A percentile compares a stretch with the other conserved stretches of the same genome.
These are phyloP conservation scores for Ataeniobius toweri DNA, from an alignment of 2,797 vertebrate genomes.

Conservation along the genomic window DNA sequence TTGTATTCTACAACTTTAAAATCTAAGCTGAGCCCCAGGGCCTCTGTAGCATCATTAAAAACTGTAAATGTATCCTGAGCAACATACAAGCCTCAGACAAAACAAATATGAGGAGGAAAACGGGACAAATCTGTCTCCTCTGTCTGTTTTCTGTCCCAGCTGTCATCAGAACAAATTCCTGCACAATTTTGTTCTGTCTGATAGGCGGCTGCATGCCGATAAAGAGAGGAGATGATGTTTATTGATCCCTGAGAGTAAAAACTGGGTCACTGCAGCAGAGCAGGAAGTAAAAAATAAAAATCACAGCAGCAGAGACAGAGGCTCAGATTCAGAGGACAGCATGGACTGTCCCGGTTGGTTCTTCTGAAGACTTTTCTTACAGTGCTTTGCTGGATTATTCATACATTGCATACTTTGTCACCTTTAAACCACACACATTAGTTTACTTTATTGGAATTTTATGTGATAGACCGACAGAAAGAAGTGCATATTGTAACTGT, in stretches of 20 bases:
- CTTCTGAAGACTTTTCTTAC: too few relatives aligned
- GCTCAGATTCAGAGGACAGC: neutral
- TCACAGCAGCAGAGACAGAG: neutral
- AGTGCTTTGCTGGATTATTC: too few relatives aligned
- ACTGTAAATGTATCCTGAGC: neutral
- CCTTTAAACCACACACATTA: too few relatives aligned
- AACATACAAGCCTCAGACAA: neutral
- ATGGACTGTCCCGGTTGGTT: neutral
- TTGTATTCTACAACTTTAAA: neutral
- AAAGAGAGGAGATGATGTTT: conserved; percentile 34
- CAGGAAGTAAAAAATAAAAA: conserved; percentile 19
- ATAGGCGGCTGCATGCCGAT: conserved; percentile 15
- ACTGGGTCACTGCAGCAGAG: conserved; percentile 52
- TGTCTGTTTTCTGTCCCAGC: neutral
- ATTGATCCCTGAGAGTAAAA: conserved; percentile 51
- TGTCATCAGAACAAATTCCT: conserved; percentile 12
- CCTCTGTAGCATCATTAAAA: neutral
- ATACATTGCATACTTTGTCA: too few relatives aligned
- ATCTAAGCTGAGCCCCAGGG: neutral
- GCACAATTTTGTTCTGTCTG: neutral
- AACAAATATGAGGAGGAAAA: neutral
- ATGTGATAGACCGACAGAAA: neutral
- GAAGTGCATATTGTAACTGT: too few relatives aligned
- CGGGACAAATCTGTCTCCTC: neutral
- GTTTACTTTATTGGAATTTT: neutral